Evolutionary conservation across 2,113 vertebrate species (phyloP).

Genomic region (Empidonax traillii): DNA sequence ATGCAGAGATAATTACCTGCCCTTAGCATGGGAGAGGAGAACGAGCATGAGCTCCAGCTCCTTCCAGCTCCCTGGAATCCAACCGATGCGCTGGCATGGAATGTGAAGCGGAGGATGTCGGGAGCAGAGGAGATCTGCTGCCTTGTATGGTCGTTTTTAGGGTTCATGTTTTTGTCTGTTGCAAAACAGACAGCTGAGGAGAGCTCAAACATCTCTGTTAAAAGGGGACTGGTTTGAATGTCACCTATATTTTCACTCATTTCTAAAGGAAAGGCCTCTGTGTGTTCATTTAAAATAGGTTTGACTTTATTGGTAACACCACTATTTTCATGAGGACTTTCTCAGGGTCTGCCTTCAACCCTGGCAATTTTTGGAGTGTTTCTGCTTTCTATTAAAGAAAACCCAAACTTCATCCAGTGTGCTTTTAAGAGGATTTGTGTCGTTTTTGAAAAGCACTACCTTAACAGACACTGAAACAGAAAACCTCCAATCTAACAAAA

Average conservation of each 20-base stretch:
- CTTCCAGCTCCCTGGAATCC: conserved; percentile 19
- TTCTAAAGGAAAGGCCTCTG: background rate
- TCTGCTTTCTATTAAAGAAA: background rate
- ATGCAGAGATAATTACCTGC: conserved; percentile 66
- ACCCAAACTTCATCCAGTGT: background rate
- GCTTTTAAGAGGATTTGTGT: background rate
- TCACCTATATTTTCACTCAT: accelerated
- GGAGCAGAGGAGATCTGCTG: background rate
- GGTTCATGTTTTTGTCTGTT: background rate
- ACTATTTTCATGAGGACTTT: accelerated
- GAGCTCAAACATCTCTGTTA: background rate
- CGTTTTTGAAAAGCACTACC: background rate
- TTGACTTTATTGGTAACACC: background rate
- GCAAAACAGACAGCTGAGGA: background rate
- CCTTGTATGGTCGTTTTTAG: background rate
- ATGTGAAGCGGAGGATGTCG: background rate
- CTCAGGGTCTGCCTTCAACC: background rate
- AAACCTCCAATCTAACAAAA: background rate
- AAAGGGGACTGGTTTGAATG: background rate
- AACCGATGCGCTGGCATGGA: accelerated
- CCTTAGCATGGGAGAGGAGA: conserved; percentile 41
- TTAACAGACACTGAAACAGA: background rate
- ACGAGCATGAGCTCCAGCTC: background rate
- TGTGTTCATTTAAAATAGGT: background rate
- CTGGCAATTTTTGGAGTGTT: background rate